Evolutionary conservation across 2,797 vertebrate species (phyloP), one percentile per base, ranked within the genome.

Genomic region (Nannoperca australis): DNA sequence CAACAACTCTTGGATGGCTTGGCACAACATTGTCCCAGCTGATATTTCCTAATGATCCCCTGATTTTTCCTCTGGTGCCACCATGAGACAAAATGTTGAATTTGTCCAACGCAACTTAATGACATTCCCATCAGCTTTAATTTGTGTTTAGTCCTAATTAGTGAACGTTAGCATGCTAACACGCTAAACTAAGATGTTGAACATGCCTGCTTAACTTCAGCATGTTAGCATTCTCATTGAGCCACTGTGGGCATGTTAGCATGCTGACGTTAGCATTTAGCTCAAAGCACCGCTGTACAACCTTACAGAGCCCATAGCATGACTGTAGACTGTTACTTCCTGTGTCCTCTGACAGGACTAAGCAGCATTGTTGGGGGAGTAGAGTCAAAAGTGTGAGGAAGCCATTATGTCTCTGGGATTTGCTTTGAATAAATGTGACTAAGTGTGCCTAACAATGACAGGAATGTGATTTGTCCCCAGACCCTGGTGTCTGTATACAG

Each of bases 391-490:
- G 50, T 68, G 61, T 38, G 38, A 76, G 42, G 45, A 76, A 36
- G 58, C 58, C 47, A 68, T 85, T 73, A 60, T 67, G 30, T 54
- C 55, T 51, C 53, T 69, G 34, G 13, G 5, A 53, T 58, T 79
- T 70, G 2, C 51, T 6, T 0, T 32, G 17, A 67, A 17, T 49
- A 8, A 72, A 50, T 80, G 2, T 18, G 40, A 69, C 53, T 24
- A n/a, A n/a, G n/a, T n/a, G n/a, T n/a, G 61, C 32, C 34, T 36
- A 69, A 89, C 82, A 89, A 91, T 86, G 64, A 83, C 74, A 79
- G 79, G 83, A 89, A 93, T 84, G 64, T 27, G 67, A 79, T 64
- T 54, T 85, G 76, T 83, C 73, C 74, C 70, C 63, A 51, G 59
- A 78, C 45, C 24, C 27, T 56, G 42, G 44, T 87, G 72, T 82